Base-by-base conservation (phyloP, 2,113 vertebrate genomes). In the Onychostruthus taczanowskii region DNA sequence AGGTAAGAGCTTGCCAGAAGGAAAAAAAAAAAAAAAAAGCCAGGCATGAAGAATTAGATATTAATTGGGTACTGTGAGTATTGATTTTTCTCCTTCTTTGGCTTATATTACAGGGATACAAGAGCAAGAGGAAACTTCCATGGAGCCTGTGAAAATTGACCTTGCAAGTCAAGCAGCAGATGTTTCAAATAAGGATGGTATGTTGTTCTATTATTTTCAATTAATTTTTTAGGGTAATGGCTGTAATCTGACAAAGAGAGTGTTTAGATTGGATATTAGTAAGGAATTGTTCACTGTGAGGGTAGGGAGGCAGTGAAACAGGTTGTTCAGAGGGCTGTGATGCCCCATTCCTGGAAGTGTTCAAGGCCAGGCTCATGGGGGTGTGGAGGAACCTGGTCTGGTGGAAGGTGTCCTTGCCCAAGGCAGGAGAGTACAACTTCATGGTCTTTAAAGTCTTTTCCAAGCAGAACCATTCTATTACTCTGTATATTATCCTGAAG, bases 161-260 rank as follows among this genome's bases (percentile, higher is more conserved):
- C 87, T 44, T 3, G 37, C 90, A 23, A 79, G 78, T 11, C 89
- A 97, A 82, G 77, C 89, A 75, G 96, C 97, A 90, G 87, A 91
- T 0, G 5, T 92, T 89, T 44, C 97, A 69, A 91, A 88, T 96
- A 96, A 94, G 37, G 97, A 98, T 31, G 97, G 98, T 98, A 96
- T 78, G 97, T 64, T 79, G 64, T 81, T 74, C n/a, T 83, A 20
- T 26, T 73, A 4, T 50, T 67, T 86, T 63, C 75, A 11, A 47
- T 41, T 35, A 6, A 11, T 50, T 84, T 61, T 77, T 49, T 13
- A 43, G 56, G 8, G 10, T 37, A 49, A 49, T 70, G 35, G 18
- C 31, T 77, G 69, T 37, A 23, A 84, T 47, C 14, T 62, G 55
- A 13, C 26, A 41, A 47, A 55, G 46, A 28, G 17, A 2, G 2